Conservation (phyloP, 1,140 invertebrate species). For the Scaptomyza montana region DNA sequence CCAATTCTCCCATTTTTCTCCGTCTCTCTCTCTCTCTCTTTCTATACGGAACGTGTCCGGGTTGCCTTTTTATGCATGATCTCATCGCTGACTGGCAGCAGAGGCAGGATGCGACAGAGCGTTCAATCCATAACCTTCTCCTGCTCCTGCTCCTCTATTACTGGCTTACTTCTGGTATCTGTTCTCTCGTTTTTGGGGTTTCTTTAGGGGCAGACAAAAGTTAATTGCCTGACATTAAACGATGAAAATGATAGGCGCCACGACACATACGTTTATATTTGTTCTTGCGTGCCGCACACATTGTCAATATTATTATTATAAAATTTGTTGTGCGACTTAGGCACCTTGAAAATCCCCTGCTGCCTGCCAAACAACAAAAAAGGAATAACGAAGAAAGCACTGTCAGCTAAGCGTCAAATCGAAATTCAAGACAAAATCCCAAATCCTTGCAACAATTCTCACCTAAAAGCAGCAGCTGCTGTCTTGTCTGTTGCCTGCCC, state of each 20-base stretch:
- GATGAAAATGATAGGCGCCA: slow-evolving; percentile 68
- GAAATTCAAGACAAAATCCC: slow-evolving; percentile 41
- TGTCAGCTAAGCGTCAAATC: slow-evolving; percentile 77
- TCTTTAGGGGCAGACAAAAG: slow-evolving; percentile 66
- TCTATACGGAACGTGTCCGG: slow-evolving; percentile 52
- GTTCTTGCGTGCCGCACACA: neutral
- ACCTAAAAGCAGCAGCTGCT: slow-evolving; percentile 47
- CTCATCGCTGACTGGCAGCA: slow-evolving; percentile 78
- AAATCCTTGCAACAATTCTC: slow-evolving; percentile 41
- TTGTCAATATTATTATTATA: slow-evolving; percentile 39
- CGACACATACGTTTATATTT: slow-evolving; percentile 11
- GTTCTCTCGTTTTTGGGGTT: slow-evolving; percentile 5
- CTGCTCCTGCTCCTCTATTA: neutral
- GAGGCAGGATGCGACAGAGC: slow-evolving; percentile 28
- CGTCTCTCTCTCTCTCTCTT: slow-evolving; percentile 20
- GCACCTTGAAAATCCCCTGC: slow-evolving; percentile 24
- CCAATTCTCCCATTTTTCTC: neutral
- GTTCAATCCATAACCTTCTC: slow-evolving; percentile 20
- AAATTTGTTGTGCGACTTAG: slow-evolving; percentile 36
- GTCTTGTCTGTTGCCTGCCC: slow-evolving; percentile 76
- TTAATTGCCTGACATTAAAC: slow-evolving; percentile 81
- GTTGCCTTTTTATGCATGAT: slow-evolving; percentile 78
- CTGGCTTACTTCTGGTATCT: neutral
- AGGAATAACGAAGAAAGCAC: neutral
- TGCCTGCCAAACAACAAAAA: too few species aligned